Evolutionary conservation across 2,888 invertebrate genomes (phyloP).

Genomic region (Epistrophe eligans): DNA sequence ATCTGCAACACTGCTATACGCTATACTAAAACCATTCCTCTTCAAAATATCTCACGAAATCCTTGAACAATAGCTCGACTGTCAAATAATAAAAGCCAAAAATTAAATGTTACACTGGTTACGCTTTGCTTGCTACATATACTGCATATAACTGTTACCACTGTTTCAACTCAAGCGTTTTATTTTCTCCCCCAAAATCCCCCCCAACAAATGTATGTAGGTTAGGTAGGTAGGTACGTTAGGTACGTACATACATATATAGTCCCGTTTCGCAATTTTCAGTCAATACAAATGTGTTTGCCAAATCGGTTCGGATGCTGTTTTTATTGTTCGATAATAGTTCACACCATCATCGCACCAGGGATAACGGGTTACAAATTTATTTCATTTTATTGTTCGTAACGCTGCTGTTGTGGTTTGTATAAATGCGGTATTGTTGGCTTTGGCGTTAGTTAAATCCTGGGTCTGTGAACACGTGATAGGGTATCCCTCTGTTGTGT

Average conservation of each 20-base stretch:
- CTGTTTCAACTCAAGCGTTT: not conserved
- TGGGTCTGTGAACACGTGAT: slow-evolving; percentile 62
- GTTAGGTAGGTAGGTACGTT: too few species aligned
- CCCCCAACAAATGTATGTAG: not conserved
- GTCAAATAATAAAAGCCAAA: slow-evolving; percentile 65
- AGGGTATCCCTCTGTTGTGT: slow-evolving; percentile 28
- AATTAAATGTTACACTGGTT: slow-evolving; percentile 67
- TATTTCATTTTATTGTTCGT: slow-evolving; percentile 73
- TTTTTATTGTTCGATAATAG: slow-evolving; percentile 76
- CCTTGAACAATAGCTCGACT: slow-evolving; percentile 66
- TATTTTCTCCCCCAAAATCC: not conserved
- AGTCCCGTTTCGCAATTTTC: slow-evolving; percentile 29
- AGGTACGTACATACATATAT: too few species aligned
- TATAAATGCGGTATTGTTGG: slow-evolving; percentile 41
- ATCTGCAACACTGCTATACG: too few species aligned
- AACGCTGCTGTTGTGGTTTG: slow-evolving; percentile 51
- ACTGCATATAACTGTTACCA: not conserved
- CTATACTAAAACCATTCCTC: slow-evolving; percentile 16
- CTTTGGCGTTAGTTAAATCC: slow-evolving; percentile 61
- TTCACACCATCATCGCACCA: slow-evolving; percentile 71
- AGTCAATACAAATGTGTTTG: slow-evolving; percentile 71
- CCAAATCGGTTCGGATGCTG: slow-evolving; percentile 71
- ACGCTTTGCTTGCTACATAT: not conserved
- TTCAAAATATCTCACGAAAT: slow-evolving; percentile 55
- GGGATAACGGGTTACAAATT: slow-evolving; percentile 71